Evolutionary conservation across 1,140 invertebrate species (phyloP), one percentile per base, ranked within the genome.

Genomic region (Drosophila kohkoa): DNA sequence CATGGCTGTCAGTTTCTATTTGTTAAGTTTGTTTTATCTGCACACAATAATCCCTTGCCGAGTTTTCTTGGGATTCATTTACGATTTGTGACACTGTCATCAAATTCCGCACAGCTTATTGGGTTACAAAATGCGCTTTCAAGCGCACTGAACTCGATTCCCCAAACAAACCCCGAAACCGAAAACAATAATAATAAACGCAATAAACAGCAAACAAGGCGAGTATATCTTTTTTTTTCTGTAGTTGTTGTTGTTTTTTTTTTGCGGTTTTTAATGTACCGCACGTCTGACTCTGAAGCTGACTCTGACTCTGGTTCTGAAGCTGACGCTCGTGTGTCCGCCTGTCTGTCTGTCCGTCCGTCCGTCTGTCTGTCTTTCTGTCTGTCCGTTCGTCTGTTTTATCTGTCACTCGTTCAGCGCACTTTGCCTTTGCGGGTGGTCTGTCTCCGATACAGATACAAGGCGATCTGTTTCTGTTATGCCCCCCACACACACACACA

Each of bases 121-220:
- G 55, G 73, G 55, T 65, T 67, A 72, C 38, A 67, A 76, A 67
- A 75, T 88, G 77, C 77, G 68, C 87, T 77, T 73, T 69, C 76
- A 74, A 77, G 83, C 83, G 77, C 83, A 88, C 80, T 87, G 83
- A 87, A 87, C 83, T 88, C 82, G 73, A 74, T 87, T 77, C 62
- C 62, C 60, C 11, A 46, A 60, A 57, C 65, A 77, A 60, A 79
- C 52, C 59, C 65, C 68, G 45, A 64, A 49, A 25, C 20, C 66
- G 55, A 25, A n/a, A 83, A 41, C n/a, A n/a, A 60, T 20, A 52
- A 43, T 11, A 28, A 46, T 11, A 48, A 64, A 35, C 13, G 43
- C 49, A 77, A 75, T 51, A 59, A 57, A 25, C 20, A 25, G 20
- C 3, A 10, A 62, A 49, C 58, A 65, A 70, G 51, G 71, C 71